Conservation (phyloP, 2,888 invertebrate species). For the Meiosimyza platycephala region DNA sequence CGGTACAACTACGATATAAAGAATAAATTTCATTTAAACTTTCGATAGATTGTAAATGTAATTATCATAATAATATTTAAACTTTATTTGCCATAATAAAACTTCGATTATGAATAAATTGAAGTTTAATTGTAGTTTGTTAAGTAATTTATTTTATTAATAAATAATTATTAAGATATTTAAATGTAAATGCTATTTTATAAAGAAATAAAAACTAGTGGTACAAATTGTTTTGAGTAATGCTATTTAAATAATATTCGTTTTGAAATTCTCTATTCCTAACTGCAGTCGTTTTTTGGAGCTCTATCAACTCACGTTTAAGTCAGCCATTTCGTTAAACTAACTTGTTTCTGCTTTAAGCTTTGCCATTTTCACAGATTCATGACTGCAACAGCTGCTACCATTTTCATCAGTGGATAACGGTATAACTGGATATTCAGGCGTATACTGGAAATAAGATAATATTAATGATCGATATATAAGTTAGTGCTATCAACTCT, state of each 20-base stretch:
- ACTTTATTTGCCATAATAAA: slow-evolving; percentile 16
- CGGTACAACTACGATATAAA: slow-evolving; percentile 6
- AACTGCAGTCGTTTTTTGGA: slow-evolving; percentile 35
- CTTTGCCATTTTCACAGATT: slow-evolving; percentile 49
- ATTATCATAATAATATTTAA: too few relatives aligned
- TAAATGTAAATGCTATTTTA: neutral
- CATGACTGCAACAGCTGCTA: too few relatives aligned
- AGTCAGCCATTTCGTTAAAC: slow-evolving; percentile 57
- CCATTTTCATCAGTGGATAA: too few relatives aligned
- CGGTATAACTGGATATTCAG: neutral
- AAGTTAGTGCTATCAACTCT: too few relatives aligned
- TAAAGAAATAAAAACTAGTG: too few relatives aligned
- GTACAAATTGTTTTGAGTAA: neutral
- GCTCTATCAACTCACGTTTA: slow-evolving; percentile 46
- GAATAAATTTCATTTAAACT: neutral
- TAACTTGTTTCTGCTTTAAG: slow-evolving; percentile 57
- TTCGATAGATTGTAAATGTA: too few relatives aligned
- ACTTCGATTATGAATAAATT: slow-evolving; percentile 6
- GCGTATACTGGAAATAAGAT: neutral
- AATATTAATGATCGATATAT: too few relatives aligned
- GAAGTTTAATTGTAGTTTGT: neutral
- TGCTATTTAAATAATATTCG: too few relatives aligned
- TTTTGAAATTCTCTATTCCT: neutral
- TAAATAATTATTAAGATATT: too few relatives aligned
- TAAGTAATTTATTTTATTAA: too few relatives aligned